Evolutionary conservation across 2,797 vertebrate species (phyloP).

Genomic region (Aselliscus stoliczkanus): DNA sequence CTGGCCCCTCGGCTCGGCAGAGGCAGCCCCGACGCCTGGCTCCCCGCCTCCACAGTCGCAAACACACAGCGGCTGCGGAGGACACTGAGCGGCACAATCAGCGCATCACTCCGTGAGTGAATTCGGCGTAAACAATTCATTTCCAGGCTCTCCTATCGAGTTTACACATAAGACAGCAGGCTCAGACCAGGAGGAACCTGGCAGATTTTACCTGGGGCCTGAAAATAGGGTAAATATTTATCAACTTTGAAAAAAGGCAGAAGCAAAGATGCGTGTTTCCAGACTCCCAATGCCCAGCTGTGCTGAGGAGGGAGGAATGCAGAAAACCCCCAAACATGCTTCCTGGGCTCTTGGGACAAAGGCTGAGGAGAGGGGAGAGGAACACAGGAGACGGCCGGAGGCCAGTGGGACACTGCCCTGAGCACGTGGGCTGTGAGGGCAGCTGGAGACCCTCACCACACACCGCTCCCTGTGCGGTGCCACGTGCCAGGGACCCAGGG

Average conservation of each 20-base stretch:
- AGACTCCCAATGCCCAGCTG: background rate
- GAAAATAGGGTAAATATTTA: background rate
- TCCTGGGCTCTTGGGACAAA: background rate
- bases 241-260: background rate
- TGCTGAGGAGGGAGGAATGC: accelerated
- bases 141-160: background rate
- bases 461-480: accelerated
- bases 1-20: background rate
- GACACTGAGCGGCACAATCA: background rate
- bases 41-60: accelerated
- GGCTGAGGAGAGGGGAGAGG: too few species aligned
- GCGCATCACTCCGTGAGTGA: background rate
- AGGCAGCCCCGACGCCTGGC: background rate
- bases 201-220: background rate
- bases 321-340: background rate
- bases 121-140: background rate
- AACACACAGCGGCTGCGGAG: background rate
- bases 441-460: background rate
- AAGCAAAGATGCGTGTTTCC: background rate
- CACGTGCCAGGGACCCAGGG: accelerated
- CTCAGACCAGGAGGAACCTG: background rate
- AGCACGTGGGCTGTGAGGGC: accelerated
- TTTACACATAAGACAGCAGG: background rate
- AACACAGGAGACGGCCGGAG: background rate
- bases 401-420: background rate